Base-by-base conservation (phyloP, 2,113 vertebrate genomes). In the Panurus biarmicus region DNA sequence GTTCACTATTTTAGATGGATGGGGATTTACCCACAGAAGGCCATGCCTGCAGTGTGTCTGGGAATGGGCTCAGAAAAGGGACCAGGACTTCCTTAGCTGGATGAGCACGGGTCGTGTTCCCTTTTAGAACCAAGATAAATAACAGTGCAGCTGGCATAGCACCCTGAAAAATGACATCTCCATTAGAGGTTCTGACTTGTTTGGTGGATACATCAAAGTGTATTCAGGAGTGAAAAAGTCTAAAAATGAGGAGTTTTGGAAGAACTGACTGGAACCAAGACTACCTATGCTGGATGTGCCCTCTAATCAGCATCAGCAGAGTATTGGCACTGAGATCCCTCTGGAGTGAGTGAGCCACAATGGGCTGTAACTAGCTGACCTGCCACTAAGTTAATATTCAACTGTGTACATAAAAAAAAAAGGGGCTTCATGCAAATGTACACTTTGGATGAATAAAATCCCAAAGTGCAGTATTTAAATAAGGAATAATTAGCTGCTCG, bases 321-420 rank as follows among this genome's bases (percentile, higher is more conserved):
- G 31, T 35, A 9, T 61, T 95, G 86, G 72, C 83, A 87, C 38
- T 90, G 89, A 90, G 45, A n/a, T n/a, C 54, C 85, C 75, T 61
- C 44, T 73, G 64, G 19, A 83, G 85, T 10, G 16, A 62, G 29
- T 14, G n/a, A 82, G 33, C 21, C 56, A 9, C 78, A 36, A 10
- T 12, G 40, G 54, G 35, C 14, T 74, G 60, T 56, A 60, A 54
- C 51, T 33, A 17, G 29, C 8, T 74, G 85, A 67, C 53, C 57
- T 67, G 67, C 84, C 72, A 51, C 28, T 18, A 54, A 65, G 74
- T 88, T 93, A 95, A 88, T 88, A 83, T 80, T 94, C 64, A 81
- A 26, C 24, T 66, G 14, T 48, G 40, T 74, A 81, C 56, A 36
- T 48, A 33, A 73, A 87, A 76, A 44, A n/a, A n/a, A n/a, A n/a